These are phyloP conservation scores for Catocala fraxini DNA, from an alignment of 2,888 invertebrate species.

Conservation along the genomic window DNA sequence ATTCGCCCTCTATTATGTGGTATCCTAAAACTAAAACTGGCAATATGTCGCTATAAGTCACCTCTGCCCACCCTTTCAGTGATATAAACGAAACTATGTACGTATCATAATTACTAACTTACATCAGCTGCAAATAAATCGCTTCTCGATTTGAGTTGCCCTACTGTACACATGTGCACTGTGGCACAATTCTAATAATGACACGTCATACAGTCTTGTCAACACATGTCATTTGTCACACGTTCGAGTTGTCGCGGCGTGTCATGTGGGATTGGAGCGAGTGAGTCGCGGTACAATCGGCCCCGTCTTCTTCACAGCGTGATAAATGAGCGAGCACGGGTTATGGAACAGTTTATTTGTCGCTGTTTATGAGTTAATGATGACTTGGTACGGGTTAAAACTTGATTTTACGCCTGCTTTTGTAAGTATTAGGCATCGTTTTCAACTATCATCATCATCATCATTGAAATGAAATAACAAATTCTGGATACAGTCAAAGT, in stretches of 20 bases:
- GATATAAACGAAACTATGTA: too few species aligned
- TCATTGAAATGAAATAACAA: too few species aligned
- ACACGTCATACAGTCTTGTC: slow-evolving; percentile 48
- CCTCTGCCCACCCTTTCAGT: too few species aligned
- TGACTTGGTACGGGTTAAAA: slow-evolving; percentile 8
- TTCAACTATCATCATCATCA: too few species aligned
- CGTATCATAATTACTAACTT: too few species aligned
- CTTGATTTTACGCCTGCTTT: neutral
- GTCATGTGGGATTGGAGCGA: slow-evolving; percentile 12
- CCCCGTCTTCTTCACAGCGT: slow-evolving; percentile 27
- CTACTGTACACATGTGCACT: slow-evolving; percentile 24
- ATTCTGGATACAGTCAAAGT: too few species aligned
- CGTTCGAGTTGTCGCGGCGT: slow-evolving; percentile 40
- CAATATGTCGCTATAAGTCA: too few species aligned
- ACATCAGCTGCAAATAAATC: too few species aligned
- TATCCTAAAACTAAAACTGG: too few species aligned
- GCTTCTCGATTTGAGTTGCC: neutral
- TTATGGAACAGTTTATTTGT: slow-evolving; percentile 31
- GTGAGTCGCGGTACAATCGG: slow-evolving; percentile 22
- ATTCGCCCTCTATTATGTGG: too few species aligned
- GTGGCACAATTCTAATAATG: slow-evolving; percentile 50
- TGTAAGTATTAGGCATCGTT: too few species aligned
- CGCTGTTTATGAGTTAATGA: slow-evolving; percentile 13
- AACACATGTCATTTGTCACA: slow-evolving; percentile 59
- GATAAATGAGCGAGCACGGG: slow-evolving; percentile 38